These are phyloP conservation scores for Buceros bicornis DNA, from an alignment of 2,797 vertebrate species.

Conservation along the genomic window DNA sequence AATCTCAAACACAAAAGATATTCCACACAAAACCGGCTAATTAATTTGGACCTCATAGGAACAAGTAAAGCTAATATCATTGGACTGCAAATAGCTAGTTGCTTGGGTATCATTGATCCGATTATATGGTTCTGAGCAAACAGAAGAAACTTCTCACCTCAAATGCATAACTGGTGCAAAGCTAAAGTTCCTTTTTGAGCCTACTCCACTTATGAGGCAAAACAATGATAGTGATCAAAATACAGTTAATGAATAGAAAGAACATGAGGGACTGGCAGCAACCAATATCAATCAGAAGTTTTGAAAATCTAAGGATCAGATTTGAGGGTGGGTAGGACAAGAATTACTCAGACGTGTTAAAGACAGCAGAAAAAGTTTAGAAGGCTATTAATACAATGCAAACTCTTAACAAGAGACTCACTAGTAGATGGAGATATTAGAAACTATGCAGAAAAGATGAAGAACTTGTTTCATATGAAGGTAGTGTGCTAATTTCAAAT, in stretches of 20 bases:
- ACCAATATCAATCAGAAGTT: not conserved
- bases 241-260: not conserved
- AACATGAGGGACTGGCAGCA: not conserved
- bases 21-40: not conserved
- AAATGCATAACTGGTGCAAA: not conserved
- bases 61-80: not conserved
- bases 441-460: not conserved
- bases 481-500: not conserved
- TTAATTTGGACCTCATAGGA: not conserved
- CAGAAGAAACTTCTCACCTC: not conserved
- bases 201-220: not conserved
- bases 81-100: not conserved
- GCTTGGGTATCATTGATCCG: not conserved
- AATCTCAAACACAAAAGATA: not conserved
- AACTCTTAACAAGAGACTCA: not conserved
- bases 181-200: not conserved
- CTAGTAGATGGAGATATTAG: not conserved
- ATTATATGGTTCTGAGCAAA: not conserved
- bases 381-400: not conserved
- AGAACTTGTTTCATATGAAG: not conserved
- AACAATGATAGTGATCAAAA: not conserved
- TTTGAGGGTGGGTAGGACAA: not conserved
- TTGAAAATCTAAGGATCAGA: not conserved
- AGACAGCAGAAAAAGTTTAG: not conserved
- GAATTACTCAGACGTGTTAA: not conserved